Conservation (phyloP, 2,113 vertebrate genomes). For the Pogona vitticeps region DNA sequence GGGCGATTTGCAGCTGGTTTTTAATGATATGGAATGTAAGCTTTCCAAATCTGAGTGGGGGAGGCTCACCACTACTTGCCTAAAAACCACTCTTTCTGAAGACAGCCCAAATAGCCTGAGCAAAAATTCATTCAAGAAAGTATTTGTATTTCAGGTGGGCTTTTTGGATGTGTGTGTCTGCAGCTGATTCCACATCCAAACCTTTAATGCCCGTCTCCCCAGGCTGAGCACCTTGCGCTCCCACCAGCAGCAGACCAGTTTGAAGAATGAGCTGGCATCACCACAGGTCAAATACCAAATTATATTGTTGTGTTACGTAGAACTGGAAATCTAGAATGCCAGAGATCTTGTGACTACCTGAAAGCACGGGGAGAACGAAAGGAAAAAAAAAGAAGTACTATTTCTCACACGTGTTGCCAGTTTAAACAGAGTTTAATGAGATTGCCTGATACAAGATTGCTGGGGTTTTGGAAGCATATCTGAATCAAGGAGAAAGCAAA, state of each 20-base stretch:
- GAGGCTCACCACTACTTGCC: constrained; percentile 40
- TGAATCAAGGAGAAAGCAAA: neutral
- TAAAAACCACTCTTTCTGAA: constrained; percentile 58
- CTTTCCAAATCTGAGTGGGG: constrained; percentile 32
- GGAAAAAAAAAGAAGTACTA: neutral
- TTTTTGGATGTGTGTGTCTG: neutral
- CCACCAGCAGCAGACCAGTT: constrained; percentile 33
- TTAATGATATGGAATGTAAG: constrained; percentile 55
- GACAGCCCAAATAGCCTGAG: constrained; percentile 37
- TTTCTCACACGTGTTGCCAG: neutral
- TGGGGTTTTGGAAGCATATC: neutral
- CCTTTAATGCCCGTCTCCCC: constrained; percentile 36
- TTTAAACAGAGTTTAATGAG: neutral
- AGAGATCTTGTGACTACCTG: constrained; percentile 31
- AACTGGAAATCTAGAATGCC: constrained; percentile 23
- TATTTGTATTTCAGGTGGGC: neutral
- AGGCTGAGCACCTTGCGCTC: no score
- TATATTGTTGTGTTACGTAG: neutral
- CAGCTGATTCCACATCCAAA: constrained; percentile 35
- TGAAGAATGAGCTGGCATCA: constrained; percentile 52
- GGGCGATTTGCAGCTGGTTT: constrained; percentile 48
- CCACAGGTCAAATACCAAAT: constrained; percentile 9
- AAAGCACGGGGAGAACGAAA: no score
- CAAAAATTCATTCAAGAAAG: neutral
- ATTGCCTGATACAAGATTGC: neutral